Conservation (phyloP, 2,888 invertebrate genomes). For the Itoplectis maculator region DNA sequence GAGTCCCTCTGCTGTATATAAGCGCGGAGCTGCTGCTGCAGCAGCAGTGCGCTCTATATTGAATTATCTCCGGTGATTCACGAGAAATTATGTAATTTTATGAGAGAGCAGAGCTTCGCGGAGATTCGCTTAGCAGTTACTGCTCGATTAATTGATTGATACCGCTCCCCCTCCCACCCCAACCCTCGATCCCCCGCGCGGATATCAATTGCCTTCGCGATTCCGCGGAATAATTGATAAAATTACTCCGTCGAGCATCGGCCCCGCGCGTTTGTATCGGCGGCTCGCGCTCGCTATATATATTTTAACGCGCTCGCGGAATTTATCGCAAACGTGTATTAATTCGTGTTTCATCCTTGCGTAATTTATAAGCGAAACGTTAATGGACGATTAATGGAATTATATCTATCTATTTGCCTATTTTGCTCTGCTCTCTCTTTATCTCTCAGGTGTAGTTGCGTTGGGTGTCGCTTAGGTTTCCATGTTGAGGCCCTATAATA, state of each 20-base stretch:
- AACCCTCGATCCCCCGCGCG: no score
- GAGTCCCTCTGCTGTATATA: slow-evolving; percentile 60
- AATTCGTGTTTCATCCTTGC: slow-evolving; percentile 12
- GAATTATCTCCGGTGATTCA: slow-evolving; percentile 70
- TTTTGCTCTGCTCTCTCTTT: not conserved
- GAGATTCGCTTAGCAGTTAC: slow-evolving; percentile 64
- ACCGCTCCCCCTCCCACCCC: slow-evolving; percentile 2
- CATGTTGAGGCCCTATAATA: no score
- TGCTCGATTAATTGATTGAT: slow-evolving; percentile 57
- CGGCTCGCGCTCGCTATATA: not conserved
- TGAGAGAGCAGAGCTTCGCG: slow-evolving; percentile 44
- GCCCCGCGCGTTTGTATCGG: slow-evolving; percentile 14
- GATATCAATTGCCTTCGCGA: slow-evolving; percentile 50
- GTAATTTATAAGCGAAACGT: not conserved
- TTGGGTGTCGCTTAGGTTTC: no score
- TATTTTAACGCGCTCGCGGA: not conserved
- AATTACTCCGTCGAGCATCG: slow-evolving; percentile 15
- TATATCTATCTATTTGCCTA: no score
- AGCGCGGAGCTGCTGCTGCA: slow-evolving; percentile 53
- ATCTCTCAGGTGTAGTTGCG: no score
- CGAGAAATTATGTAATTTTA: slow-evolving; percentile 69
- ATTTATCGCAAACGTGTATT: not conserved
- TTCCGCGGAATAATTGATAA: slow-evolving; percentile 45
- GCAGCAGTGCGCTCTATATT: slow-evolving; percentile 45
- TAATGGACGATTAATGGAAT: slow-evolving; percentile 15